These are phyloP conservation scores for Phodopus roborovskii DNA, from an alignment of 2,113 vertebrate genomes.

Conservation along the genomic window DNA sequence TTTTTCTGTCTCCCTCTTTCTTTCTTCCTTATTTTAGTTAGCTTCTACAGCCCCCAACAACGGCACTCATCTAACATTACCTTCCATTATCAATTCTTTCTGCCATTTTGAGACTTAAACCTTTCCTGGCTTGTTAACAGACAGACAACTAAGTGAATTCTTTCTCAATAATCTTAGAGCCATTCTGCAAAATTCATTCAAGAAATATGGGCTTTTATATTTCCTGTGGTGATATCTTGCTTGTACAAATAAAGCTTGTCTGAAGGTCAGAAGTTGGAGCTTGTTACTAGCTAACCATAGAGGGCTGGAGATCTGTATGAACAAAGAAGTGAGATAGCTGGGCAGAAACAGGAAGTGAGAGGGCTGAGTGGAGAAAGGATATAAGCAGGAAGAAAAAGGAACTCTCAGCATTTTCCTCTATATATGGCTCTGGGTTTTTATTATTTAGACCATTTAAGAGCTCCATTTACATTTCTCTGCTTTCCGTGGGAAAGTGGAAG, in stretches of 20 bases:
- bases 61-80: neutral
- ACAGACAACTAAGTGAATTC: neutral
- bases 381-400: too few species aligned
- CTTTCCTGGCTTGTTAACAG: neutral
- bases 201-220: neutral
- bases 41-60: accelerated
- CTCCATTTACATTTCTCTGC: neutral
- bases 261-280: too few species aligned
- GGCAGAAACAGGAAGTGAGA: too few species aligned
- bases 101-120: neutral
- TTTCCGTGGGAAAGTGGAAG: neutral
- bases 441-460: too few species aligned
- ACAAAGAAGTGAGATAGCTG: too few species aligned
- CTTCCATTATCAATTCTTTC: neutral
- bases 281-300: too few species aligned
- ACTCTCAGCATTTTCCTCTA: too few species aligned
- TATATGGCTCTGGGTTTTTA: too few species aligned
- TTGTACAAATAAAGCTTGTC: too few species aligned
- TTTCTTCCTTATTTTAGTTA: neutral
- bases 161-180: neutral
- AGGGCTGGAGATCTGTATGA: too few species aligned
- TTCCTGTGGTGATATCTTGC: too few species aligned
- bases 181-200: neutral
- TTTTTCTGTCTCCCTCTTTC: neutral
- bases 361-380: too few species aligned